A percentile compares a stretch with the other conserved stretches of the same genome.
phyloP scores from a whole-genome alignment of 2,113 vertebrate species.

The Cheirogaleus medius region DNA sequence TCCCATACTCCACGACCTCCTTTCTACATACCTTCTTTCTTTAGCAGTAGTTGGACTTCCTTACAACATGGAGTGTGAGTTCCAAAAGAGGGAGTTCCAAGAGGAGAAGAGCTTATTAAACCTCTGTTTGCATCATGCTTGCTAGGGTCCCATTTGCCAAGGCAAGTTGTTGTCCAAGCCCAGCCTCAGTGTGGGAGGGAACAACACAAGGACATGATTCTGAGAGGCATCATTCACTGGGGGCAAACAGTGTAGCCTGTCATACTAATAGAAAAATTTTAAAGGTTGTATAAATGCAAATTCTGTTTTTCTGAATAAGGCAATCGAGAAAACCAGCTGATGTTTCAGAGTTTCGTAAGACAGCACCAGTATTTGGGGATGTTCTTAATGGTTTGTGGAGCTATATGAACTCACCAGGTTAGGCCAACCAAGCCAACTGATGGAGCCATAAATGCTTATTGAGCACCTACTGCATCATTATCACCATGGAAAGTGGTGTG shows the following conservation, averaged over 20 bases:
- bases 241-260: background rate
- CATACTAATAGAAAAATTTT: background rate
- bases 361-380: background rate
- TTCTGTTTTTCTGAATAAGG: background rate
- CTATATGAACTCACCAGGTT: background rate
- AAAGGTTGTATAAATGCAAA: background rate
- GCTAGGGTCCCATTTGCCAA: background rate
- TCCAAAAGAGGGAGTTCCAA: background rate
- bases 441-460: background rate
- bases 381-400: background rate
- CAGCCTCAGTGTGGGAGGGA: background rate
- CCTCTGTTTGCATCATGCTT: background rate
- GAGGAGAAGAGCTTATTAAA: background rate
- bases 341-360: background rate
- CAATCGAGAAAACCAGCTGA: background rate
- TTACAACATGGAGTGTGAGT: background rate
- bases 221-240: background rate
- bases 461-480: background rate
- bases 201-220: background rate
- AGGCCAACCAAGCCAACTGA: background rate
- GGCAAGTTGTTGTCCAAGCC: background rate
- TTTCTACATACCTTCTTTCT: background rate
- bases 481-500: background rate
- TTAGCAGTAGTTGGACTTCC: background rate
- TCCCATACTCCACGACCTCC: background rate